Evolutionary conservation across 2,888 invertebrate genomes (phyloP), one percentile per base, ranked within the genome.

Genomic region (Nomada fabriciana): DNA sequence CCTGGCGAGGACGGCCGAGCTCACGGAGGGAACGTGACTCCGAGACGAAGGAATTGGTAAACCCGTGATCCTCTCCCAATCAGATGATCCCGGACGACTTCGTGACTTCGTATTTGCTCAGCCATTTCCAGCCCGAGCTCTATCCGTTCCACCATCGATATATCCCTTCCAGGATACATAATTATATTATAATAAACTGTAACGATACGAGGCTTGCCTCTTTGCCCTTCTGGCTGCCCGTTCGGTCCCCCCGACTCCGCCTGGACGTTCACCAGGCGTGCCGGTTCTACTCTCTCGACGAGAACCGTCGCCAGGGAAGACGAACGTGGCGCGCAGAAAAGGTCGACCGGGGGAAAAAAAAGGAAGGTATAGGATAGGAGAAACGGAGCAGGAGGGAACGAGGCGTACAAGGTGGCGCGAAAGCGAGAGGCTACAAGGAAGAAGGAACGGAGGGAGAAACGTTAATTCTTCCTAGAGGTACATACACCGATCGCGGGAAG

Each of bases 111-210:
- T 93, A 93, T 93, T 93, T 93, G 92, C 91, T 92, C 92, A 93
- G 92, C 89, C 88, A 89, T 90, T 90, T 89, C 86, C 89, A 86
- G 84, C 79, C 74, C 20, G 76, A 42, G 76, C 82, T 77, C 89
- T 89, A 89, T 89, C 89, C 89, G 87, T 60, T 81, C 87, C 77
- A 78, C 87, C 88, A 91, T 92, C 92, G 91, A 90, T 90, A 86
- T 89, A 87, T 90, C 90, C 91, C 85, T 88, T 81, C 86, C 89
- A 89, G 91, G 93, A 91, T 92, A 92, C 93, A 90, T 93, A 93
- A 94, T 94, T 94, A 93, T 93, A 93, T 93, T 93, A 93, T 92
- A 93, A 93, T 93, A 93, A 93, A 93, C 90, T 92, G 91, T 93
- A 93, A 92, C 92, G 92, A 93, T 92, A 91, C 90, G 88, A 89